Conservation (phyloP, 2,797 vertebrate species). For the Alauda arvensis region DNA sequence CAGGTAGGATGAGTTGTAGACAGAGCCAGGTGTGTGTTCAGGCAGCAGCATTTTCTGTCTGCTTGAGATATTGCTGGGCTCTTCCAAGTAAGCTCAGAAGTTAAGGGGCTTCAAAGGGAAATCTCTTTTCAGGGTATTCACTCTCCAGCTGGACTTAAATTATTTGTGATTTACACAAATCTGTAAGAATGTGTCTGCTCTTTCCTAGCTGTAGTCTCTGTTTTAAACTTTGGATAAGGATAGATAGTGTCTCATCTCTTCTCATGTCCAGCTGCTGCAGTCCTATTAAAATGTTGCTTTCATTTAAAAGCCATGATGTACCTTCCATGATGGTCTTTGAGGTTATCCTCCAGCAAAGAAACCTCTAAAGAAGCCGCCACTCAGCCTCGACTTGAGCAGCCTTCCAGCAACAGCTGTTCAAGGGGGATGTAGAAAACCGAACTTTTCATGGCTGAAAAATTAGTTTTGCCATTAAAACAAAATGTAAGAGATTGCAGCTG, state of each 20-base stretch:
- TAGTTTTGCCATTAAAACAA: conserved; percentile 31
- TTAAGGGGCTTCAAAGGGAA: not conserved
- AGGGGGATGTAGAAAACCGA: not conserved
- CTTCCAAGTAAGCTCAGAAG: not conserved
- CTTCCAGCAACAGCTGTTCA: conserved; percentile 46
- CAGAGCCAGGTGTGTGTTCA: accelerated
- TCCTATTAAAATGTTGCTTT: conserved; percentile 17
- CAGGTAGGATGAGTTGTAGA: not conserved
- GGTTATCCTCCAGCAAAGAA: not conserved
- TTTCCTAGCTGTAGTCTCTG: not conserved
- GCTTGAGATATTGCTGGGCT: not conserved
- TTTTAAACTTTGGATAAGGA: not conserved
- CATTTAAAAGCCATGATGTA: not conserved
- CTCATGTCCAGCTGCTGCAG: not conserved
- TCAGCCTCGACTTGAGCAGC: not conserved
- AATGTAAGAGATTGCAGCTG: conserved; percentile 51
- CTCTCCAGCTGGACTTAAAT: not conserved
- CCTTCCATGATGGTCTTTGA: conserved; percentile 32
- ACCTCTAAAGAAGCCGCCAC: conserved; percentile 1
- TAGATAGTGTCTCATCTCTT: not conserved
- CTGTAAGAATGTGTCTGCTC: not conserved
- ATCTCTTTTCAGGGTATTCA: not conserved
- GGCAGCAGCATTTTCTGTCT: not conserved
- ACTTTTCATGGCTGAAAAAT: conserved; percentile 33
- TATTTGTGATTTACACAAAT: not conserved